Evolutionary conservation across 2,113 vertebrate genomes (phyloP).

Genomic region (Equus quagga): DNA sequence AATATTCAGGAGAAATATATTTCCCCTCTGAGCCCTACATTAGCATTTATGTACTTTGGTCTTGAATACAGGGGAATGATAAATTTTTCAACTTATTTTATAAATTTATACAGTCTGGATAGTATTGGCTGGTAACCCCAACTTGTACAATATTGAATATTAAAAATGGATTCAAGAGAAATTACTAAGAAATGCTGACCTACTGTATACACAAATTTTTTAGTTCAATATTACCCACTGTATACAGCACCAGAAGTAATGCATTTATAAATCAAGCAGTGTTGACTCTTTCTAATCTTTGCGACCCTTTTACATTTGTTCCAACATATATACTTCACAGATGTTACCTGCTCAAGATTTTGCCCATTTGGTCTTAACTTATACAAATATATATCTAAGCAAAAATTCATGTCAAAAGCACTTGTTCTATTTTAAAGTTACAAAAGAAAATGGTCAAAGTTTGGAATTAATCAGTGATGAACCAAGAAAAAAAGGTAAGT

Average conservation of each 20-base stretch:
- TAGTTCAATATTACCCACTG: constrained; percentile 77
- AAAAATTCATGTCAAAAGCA: constrained; percentile 54
- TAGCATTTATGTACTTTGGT: constrained; percentile 89
- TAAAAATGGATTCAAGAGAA: constrained; percentile 78
- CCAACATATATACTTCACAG: constrained; percentile 53
- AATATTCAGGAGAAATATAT: constrained; percentile 90
- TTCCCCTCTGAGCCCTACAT: constrained; percentile 89
- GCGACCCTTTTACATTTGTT: constrained; percentile 57
- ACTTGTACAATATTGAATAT: constrained; percentile 79
- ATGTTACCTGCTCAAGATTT: constrained; percentile 29
- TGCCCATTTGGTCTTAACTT: constrained; percentile 70
- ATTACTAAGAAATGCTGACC: constrained; percentile 81
- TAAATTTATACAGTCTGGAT: constrained; percentile 85
- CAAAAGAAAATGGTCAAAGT: constrained; percentile 36
- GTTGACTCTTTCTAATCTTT: constrained; percentile 61
- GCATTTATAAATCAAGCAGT: constrained; percentile 66
- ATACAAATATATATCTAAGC: constrained; percentile 26
- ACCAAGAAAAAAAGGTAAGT: constrained; percentile 36
- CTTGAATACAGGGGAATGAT: constrained; percentile 87
- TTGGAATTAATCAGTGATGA: constrained; percentile 55
- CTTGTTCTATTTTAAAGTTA: constrained; percentile 52
- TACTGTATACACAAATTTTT: constrained; percentile 69
- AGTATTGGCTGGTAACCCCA: constrained; percentile 78
- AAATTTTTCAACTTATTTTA: constrained; percentile 90
- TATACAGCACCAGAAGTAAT: constrained; percentile 73